Conservation (phyloP, 2,888 invertebrate genomes). For the Ischnus inquisitorius region DNA sequence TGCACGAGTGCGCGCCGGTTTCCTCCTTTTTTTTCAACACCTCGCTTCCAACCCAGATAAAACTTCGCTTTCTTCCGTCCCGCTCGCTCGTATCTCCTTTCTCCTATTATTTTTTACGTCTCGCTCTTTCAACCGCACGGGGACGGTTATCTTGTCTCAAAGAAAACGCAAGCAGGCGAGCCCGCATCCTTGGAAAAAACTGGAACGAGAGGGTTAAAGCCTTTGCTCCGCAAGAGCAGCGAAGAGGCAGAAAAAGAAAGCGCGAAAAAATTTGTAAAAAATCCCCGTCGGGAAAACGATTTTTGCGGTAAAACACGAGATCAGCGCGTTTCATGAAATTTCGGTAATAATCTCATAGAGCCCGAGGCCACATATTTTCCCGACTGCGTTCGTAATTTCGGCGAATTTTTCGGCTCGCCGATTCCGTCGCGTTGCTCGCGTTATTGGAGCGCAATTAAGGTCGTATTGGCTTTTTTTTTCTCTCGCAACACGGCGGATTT, state of each 20-base stretch:
- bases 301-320: neutral
- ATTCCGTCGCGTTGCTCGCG: neutral
- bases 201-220: neutral
- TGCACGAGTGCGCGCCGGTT: neutral
- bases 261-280: neutral
- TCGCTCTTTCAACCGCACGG: neutral
- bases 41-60: neutral
- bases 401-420: neutral
- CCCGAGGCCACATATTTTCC: neutral
- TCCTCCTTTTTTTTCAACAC: neutral
- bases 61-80: neutral
- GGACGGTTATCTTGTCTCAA: neutral
- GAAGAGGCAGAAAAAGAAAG: neutral
- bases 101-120: neutral
- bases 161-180: neutral
- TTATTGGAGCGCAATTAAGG: conserved; percentile 20
- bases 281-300: neutral
- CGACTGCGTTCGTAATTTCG: neutral
- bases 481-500: neutral
- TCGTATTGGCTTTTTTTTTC: neutral
- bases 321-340: neutral
- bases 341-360: neutral
- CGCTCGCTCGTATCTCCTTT: neutral
- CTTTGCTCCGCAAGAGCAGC: neutral
- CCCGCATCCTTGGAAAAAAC: neutral